Evolutionary conservation across 1,140 invertebrate species (phyloP).

Genomic region (Hyles euphorbiae): DNA sequence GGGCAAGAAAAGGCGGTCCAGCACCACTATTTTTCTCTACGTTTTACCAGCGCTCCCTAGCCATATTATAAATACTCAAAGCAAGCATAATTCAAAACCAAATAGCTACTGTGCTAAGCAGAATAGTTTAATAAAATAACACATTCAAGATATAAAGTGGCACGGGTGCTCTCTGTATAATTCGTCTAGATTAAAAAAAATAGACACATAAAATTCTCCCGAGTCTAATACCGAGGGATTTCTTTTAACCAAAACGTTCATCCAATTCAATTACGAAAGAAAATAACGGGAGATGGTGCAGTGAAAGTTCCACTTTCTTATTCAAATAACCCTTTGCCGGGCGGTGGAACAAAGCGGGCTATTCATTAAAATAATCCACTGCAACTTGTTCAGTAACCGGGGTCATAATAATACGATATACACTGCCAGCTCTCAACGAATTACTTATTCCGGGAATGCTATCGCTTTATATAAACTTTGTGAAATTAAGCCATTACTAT

Average conservation of each 20-base stretch:
- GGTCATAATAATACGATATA: constrained; percentile 20
- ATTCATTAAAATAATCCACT: constrained; percentile 60
- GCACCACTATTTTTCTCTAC: too few relatives aligned
- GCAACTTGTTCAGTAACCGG: constrained; percentile 20
- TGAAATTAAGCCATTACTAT: too few relatives aligned
- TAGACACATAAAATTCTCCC: not conserved
- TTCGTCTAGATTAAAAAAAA: constrained; percentile 5
- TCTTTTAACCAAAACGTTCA: constrained; percentile 31
- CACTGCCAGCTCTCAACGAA: not conserved
- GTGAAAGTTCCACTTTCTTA: constrained; percentile 61
- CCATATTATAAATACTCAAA: too few relatives aligned
- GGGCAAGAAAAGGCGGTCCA: too few relatives aligned
- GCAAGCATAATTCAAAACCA: too few relatives aligned
- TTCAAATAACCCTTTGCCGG: constrained; percentile 51
- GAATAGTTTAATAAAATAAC: too few relatives aligned
- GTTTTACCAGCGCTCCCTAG: too few relatives aligned
- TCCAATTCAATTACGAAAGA: constrained; percentile 63
- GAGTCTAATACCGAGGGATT: constrained; percentile 34
- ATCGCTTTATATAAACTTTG: too few relatives aligned
- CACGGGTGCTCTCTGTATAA: not conserved
- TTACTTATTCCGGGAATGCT: too few relatives aligned
- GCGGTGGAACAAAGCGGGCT: constrained; percentile 47
- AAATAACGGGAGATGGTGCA: constrained; percentile 42
- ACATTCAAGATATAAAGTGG: too few relatives aligned
- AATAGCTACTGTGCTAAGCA: too few relatives aligned